A percentile compares a stretch with the other conserved stretches of the same genome.
Evolutionary conservation across 2,888 invertebrate genomes (phyloP).

Genomic region (Caenorhabditis panamensis): DNA sequence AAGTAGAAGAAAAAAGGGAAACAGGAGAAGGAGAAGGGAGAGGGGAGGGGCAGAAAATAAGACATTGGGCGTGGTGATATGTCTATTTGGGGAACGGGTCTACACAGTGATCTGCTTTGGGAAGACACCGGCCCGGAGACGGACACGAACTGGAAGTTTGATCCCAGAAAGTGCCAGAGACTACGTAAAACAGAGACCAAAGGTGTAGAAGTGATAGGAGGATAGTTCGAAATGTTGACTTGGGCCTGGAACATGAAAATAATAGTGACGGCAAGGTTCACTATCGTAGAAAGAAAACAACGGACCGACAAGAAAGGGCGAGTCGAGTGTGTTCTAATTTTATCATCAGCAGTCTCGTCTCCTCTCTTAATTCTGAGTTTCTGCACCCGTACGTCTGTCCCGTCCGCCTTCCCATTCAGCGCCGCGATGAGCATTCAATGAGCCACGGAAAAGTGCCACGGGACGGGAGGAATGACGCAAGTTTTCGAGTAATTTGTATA

Average conservation of each 20-base stretch:
- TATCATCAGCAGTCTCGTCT: slow-evolving; percentile 17
- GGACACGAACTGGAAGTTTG: slow-evolving; percentile 10
- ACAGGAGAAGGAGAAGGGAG: slow-evolving; percentile 10
- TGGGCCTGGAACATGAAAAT: slow-evolving; percentile 7
- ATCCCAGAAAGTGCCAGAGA: slow-evolving; percentile 8
- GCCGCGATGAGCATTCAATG: slow-evolving; percentile 9
- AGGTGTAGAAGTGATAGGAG: neutral
- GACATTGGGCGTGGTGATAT: slow-evolving; percentile 44
- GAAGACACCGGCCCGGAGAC: neutral
- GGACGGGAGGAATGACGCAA: slow-evolving; percentile 48
- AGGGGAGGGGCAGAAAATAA: slow-evolving; percentile 35
- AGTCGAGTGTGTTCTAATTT: slow-evolving; percentile 39
- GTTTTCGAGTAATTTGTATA: slow-evolving; percentile 47
- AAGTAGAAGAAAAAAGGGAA: slow-evolving; percentile 26
- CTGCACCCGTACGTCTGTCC: neutral
- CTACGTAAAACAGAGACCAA: too few species aligned
- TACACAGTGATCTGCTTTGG: slow-evolving; percentile 34
- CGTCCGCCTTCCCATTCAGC: slow-evolving; percentile 15
- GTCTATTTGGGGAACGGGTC: slow-evolving; percentile 53
- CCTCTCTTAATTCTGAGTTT: slow-evolving; percentile 7
- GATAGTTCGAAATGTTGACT: neutral
- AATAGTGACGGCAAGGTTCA: slow-evolving; percentile 17
- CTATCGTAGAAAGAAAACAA: slow-evolving; percentile 26
- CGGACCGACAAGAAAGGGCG: neutral
- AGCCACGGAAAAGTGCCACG: slow-evolving; percentile 21